These are phyloP conservation scores for Pemphredon lugubris DNA, from an alignment of 2,888 invertebrate genomes.

Conservation along the genomic window DNA sequence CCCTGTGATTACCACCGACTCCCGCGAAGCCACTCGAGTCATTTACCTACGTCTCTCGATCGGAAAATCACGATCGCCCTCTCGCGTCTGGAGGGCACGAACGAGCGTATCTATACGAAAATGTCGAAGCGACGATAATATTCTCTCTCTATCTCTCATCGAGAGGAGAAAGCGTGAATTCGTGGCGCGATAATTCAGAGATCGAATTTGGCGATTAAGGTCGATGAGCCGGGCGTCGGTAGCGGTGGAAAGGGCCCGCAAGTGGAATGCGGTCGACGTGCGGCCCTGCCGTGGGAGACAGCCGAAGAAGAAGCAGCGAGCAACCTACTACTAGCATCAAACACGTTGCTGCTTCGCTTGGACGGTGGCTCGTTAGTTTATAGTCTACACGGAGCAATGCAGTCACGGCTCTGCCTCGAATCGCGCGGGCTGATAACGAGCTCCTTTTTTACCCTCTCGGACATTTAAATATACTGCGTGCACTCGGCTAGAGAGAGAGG, in stretches of 20 bases:
- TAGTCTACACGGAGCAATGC: conserved; percentile 15
- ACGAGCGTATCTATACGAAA: too few species aligned
- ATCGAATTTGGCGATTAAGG: conserved; percentile 57
- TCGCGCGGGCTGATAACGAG: conserved; percentile 16
- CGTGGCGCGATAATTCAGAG: conserved; percentile 28
- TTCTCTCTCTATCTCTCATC: too few species aligned
- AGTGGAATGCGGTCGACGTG: conserved; percentile 70
- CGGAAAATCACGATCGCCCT: too few species aligned
- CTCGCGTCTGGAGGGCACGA: too few species aligned
- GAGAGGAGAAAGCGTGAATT: conserved; percentile 1
- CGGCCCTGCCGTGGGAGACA: conserved; percentile 71
- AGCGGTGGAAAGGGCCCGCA: conserved; percentile 62
- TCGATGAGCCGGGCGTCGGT: conserved; percentile 41
- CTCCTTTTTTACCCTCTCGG: not conserved
- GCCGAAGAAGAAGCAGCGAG: conserved; percentile 52
- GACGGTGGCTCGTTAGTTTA: conserved; percentile 43
- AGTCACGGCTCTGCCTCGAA: not conserved
- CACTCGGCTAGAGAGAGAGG: too few species aligned
- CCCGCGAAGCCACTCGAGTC: too few species aligned
- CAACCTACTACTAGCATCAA: too few species aligned
- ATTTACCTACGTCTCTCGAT: too few species aligned
- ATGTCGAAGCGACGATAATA: too few species aligned
- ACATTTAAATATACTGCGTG: too few species aligned
- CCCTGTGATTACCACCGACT: too few species aligned
- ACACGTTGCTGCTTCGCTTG: conserved; percentile 23